phyloP scores from a whole-genome alignment of 2,113 vertebrate species.

The Pluvianellus socialis region DNA sequence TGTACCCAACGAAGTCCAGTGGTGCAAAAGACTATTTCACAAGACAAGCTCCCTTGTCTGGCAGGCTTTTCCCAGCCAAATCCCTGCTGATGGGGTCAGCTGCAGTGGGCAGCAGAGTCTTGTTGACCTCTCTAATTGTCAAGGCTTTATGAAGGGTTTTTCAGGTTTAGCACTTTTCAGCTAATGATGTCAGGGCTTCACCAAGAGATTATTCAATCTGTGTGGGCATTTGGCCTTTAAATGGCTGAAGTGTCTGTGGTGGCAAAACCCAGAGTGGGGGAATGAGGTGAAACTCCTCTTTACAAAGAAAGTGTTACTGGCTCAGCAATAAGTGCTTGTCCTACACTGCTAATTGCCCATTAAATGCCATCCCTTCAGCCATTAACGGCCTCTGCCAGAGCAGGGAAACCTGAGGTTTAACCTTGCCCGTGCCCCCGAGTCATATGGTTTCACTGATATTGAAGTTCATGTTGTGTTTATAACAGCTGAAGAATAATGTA shows the following conservation, averaged over 20 bases:
- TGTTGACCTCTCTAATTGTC: background rate
- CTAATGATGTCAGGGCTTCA: background rate
- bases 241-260: background rate
- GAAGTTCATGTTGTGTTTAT: background rate
- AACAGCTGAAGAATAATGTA: background rate
- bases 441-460: background rate
- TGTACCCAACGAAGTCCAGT: rapidly evolving
- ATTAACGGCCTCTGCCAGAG: background rate
- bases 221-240: background rate
- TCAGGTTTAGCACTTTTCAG: background rate
- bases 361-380: background rate
- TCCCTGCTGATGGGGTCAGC: background rate
- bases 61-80: rapidly evolving
- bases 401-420: background rate
- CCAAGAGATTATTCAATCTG: background rate
- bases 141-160: background rate
- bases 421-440: background rate
- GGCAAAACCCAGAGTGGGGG: background rate
- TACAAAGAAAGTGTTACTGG: background rate
- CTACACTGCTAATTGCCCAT: background rate
- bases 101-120: background rate
- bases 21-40: rapidly evolving
- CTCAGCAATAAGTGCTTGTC: background rate
- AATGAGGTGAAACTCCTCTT: background rate
- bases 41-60: background rate